Evolutionary conservation across 2,797 vertebrate species (phyloP).

Genomic region (Hippocampus kuda): DNA sequence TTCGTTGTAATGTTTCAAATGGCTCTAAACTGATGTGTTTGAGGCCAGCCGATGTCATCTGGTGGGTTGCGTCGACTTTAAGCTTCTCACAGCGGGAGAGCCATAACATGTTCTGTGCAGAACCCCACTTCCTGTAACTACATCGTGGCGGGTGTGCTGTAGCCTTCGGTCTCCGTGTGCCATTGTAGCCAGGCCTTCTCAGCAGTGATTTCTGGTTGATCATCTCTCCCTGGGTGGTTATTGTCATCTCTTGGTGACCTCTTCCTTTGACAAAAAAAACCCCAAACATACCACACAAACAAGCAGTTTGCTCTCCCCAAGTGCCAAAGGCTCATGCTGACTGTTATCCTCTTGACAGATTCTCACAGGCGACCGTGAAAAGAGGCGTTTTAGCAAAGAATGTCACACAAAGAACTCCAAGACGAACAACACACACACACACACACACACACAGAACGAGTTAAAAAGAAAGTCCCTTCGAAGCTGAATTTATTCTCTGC

Average conservation of each 20-base stretch:
- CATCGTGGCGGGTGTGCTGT: neutral
- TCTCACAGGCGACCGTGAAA: conserved; percentile 5
- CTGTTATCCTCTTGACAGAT: conserved; percentile 4
- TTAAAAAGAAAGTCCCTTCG: neutral
- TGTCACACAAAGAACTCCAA: neutral
- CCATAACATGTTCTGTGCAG: neutral
- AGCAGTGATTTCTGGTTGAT: no score
- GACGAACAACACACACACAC: neutral
- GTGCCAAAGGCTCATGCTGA: neutral
- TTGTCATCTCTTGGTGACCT: conserved; percentile 29
- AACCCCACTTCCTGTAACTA: neutral
- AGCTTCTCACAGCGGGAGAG: no score
- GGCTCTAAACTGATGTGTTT: neutral
- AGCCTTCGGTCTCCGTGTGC: neutral
- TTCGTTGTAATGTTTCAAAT: no score
- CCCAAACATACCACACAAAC: neutral
- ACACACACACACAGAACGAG: neutral
- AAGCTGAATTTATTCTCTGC: conserved; percentile 9
- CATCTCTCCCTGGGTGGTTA: conserved; percentile 17
- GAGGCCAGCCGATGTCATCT: neutral
- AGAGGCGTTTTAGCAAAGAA: neutral
- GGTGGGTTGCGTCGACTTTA: no score
- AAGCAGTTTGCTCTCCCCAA: conserved; percentile 6
- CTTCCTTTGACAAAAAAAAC: conserved; percentile 20
- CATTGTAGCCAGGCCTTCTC: neutral